Conservation (phyloP, 2,888 invertebrate genomes). For the Campoletis raptor region DNA sequence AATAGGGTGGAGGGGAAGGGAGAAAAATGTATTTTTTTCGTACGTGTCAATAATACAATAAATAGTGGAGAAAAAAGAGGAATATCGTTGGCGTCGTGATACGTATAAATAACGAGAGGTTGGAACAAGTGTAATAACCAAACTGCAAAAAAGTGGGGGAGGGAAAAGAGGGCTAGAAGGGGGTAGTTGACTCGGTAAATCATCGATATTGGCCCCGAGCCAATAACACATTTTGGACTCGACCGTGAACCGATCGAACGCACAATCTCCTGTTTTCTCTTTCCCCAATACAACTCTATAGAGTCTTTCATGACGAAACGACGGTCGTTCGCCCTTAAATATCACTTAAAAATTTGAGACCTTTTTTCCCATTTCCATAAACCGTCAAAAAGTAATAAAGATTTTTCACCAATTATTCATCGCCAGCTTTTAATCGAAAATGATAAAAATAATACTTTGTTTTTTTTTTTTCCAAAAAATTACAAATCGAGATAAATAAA, state of each 20-base stretch:
- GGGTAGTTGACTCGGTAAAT: conserved; percentile 77
- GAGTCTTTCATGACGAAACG: neutral
- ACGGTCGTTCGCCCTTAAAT: neutral
- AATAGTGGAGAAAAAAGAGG: conserved; percentile 39
- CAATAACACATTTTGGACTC: conserved; percentile 72
- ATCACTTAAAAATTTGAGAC: neutral
- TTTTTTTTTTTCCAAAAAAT: neutral
- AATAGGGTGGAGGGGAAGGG: neutral
- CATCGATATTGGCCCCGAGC: conserved; percentile 79
- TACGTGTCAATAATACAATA: conserved; percentile 57
- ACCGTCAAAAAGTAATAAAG: neutral
- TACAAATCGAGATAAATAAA: neutral
- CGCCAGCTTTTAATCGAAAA: neutral
- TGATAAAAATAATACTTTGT: neutral
- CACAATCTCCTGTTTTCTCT: conserved; percentile 60
- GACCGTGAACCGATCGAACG: conserved; percentile 63
- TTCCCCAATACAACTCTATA: neutral
- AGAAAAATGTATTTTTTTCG: conserved; percentile 4
- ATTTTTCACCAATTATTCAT: neutral
- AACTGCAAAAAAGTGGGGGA: conserved; percentile 47
- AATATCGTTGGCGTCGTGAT: conserved; percentile 58
- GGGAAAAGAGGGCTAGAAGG: conserved; percentile 23
- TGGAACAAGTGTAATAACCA: conserved; percentile 77
- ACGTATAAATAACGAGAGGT: conserved; percentile 78
- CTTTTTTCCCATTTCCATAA: neutral